Percentiles rank a stretch among this genome's conserved stretches.
Conservation (phyloP, 1,140 invertebrate genomes). For the Brachionus manjavacas region DNA sequence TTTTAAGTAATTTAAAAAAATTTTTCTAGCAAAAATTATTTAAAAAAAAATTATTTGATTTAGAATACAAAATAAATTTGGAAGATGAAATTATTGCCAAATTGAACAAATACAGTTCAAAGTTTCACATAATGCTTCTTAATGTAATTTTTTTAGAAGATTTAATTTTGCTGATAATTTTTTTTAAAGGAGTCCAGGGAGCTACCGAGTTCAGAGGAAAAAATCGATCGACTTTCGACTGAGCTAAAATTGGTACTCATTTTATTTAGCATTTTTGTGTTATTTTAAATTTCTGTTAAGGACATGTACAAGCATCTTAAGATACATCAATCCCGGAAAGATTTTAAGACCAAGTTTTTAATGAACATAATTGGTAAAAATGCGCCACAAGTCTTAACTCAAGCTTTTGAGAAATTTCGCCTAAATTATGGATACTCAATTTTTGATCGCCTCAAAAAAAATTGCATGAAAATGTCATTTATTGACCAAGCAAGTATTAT, state of each 20-base stretch:
- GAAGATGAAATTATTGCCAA: background rate
- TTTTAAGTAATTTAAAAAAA: background rate
- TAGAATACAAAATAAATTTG: background rate
- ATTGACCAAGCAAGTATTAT: slow-evolving; percentile 11
- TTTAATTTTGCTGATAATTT: background rate
- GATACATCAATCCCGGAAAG: background rate
- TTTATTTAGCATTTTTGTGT: background rate
- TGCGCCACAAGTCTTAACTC: background rate
- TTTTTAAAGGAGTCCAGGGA: background rate
- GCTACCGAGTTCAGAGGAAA: background rate
- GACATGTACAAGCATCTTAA: background rate
- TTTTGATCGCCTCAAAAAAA: background rate
- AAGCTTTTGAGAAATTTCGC: background rate
- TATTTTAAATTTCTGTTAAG: background rate
- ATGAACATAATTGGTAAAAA: background rate
- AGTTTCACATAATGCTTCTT: slow-evolving; percentile 13
- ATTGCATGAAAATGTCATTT: slow-evolving; percentile 10
- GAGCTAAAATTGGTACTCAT: background rate
- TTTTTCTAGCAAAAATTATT: background rate
- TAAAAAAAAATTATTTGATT: background rate
- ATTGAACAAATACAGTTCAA: background rate
- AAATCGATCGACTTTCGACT: background rate
- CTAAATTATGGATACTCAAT: background rate
- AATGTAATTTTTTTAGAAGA: background rate
- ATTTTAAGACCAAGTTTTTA: background rate